Percentiles rank a stretch among this genome's conserved stretches.
Conservation (phyloP, 2,113 vertebrate species). For the Sphyrna mokarran region DNA sequence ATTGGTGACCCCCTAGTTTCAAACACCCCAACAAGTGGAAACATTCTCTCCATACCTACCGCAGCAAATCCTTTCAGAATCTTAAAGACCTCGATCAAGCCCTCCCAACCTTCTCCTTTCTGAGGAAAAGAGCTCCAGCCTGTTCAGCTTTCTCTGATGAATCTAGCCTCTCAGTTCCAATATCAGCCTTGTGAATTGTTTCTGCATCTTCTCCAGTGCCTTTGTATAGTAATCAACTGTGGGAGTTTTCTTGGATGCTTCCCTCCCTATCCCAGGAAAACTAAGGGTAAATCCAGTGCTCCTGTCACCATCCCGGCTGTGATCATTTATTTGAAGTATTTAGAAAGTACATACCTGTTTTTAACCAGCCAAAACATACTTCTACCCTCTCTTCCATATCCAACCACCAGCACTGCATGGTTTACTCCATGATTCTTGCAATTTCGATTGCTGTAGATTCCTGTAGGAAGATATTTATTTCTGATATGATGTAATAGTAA, state of each 20-base stretch:
- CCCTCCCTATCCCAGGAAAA: not conserved
- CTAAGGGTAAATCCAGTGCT: not conserved
- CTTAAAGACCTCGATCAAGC: no score
- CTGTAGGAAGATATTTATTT: not conserved
- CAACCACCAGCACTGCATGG: conserved; percentile 31
- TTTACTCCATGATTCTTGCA: no score
- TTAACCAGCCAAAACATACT: conserved; percentile 36
- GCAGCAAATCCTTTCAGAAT: no score
- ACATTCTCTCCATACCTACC: no score
- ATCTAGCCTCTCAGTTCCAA: no score
- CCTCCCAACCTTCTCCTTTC: no score
- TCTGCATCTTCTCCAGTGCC: not conserved
- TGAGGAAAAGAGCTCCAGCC: no score
- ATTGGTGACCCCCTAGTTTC: no score
- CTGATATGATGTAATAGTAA: not conserved
- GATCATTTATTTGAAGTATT: not conserved
- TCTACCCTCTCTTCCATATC: not conserved
- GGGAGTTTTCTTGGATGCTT: not conserved
- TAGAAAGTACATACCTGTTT: conserved; percentile 36
- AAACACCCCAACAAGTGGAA: no score
- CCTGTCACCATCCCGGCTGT: not conserved
- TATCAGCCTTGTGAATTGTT: no score
- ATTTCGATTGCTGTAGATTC: no score
- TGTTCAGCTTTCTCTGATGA: no score
- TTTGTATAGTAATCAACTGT: not conserved